A percentile compares a stretch with the other conserved stretches of the same genome.
phyloP scores from a whole-genome alignment of 2,113 vertebrate species.

The Hassar affinis region DNA sequence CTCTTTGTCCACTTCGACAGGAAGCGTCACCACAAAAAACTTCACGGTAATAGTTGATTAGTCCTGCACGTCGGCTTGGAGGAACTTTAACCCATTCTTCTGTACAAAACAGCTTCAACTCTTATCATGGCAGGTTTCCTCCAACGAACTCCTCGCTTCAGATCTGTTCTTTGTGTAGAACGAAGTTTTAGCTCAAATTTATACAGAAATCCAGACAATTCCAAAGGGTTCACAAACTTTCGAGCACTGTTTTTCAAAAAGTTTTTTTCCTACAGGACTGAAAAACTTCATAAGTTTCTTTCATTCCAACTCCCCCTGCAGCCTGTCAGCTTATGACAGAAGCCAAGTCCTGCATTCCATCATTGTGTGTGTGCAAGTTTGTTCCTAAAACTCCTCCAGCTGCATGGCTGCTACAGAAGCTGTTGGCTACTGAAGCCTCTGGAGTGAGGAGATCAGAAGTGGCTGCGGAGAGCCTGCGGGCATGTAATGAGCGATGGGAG shows the following conservation, averaged over 20 bases:
- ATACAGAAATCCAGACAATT: too few species aligned
- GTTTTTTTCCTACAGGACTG: not conserved
- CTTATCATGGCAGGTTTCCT: too few species aligned
- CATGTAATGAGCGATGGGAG: slow-evolving; percentile 35
- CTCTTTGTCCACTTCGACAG: not conserved
- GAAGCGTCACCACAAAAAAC: not conserved
- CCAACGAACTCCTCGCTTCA: too few species aligned
- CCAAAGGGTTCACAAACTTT: too few species aligned
- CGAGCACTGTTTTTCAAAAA: not conserved
- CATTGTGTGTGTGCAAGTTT: slow-evolving; percentile 31
- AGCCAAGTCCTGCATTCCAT: not conserved
- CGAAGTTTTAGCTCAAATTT: too few species aligned
- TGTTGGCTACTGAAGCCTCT: slow-evolving; percentile 16
- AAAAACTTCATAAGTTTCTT: not conserved
- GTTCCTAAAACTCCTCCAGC: not conserved
- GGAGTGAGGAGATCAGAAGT: slow-evolving; percentile 24
- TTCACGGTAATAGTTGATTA: too few species aligned
- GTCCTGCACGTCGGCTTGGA: too few species aligned
- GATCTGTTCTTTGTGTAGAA: too few species aligned
- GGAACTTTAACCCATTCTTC: too few species aligned
- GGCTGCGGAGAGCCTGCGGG: slow-evolving; percentile 29
- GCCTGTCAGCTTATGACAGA: not conserved
- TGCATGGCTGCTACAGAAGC: not conserved
- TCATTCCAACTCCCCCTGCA: not conserved
- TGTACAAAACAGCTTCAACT: too few species aligned